Base-by-base conservation (phyloP, 2,113 vertebrate genomes). In the Solea senegalensis region DNA sequence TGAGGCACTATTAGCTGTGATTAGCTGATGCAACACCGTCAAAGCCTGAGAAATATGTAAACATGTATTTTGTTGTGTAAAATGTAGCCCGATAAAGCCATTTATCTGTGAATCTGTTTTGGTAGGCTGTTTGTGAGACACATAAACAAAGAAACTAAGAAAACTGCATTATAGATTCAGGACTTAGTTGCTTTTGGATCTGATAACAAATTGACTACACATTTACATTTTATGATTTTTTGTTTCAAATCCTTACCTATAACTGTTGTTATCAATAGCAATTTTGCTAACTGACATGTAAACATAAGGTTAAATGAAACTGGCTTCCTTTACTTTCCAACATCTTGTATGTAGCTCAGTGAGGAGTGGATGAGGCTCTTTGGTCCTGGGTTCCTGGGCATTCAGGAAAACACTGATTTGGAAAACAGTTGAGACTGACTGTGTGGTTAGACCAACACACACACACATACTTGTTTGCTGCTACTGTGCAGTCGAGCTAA, bases 401-500 rank as follows among this genome's bases (percentile, higher is more conserved):
- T 54, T 28, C 27, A 13, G 51, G 63, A 58, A 73, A 74, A 58
- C 57, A 39, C 55, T 58, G 14, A 65, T 66, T 63, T 65, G 49
- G 41, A 74, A 65, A 72, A 65, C 68, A 44, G 67, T 78, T 26
- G 26, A 45, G 14, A n/a, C 52, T 13, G 28, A 62, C 9, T 21
- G 10, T 15, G 49, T n/a, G 49, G n/a, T 50, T 50, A 48, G 45
- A 48, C 9, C 41, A 11, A 27, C 27, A 41, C 21, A 14, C 9
- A 45, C 13, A 26, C 26, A 16, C n/a, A 73, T 50, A 27, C 28
- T 28, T 9, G 7, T 10, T 43, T 74, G 45, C 56, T 46, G 56
- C 56, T 55, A 8, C 46, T 39, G n/a, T 50, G 5, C 53, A 53
- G 50, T 64, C 53, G 13, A 51, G 52, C 59, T 82, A 53, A 85